These are phyloP conservation scores for Artibeus lituratus DNA, from an alignment of 2,797 vertebrate genomes.

Conservation along the genomic window DNA sequence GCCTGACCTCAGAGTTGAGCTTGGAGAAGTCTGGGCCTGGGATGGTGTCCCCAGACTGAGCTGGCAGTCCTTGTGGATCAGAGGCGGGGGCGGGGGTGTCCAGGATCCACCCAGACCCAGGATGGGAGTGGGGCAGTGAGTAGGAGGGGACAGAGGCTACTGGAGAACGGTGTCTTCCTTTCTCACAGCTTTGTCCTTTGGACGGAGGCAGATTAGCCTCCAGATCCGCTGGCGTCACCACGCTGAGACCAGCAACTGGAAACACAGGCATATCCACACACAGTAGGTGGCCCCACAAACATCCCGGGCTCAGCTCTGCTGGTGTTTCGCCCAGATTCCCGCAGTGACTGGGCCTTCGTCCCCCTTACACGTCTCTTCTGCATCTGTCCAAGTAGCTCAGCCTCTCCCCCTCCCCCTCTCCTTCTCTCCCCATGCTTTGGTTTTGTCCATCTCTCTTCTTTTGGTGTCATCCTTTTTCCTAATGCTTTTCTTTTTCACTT, in stretches of 20 bases:
- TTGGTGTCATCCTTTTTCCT: fast-evolving
- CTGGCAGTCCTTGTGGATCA: neutral
- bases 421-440: fast-evolving
- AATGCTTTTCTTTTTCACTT: neutral
- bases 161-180: neutral
- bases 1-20: neutral
- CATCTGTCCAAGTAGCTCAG: fast-evolving
- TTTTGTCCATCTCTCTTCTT: neutral
- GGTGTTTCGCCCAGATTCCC: neutral
- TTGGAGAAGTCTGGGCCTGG: neutral
- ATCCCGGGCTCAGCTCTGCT: fast-evolving
- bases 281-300: fast-evolving
- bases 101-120: neutral
- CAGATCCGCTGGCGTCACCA: neutral
- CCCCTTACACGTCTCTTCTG: fast-evolving
- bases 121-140: neutral
- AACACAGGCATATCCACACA: neutral
- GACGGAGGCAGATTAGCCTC: neutral
- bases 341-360: neutral
- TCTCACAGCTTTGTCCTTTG: neutral
- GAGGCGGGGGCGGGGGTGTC: too few relatives aligned
- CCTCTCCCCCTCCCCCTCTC: fast-evolving
- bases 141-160: too few relatives aligned
- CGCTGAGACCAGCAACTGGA: neutral
- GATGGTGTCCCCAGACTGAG: neutral